Percentiles rank a stretch among this genome's conserved stretches.
Evolutionary conservation across 2,797 vertebrate genomes (phyloP).

Genomic region (Pyrocephalus nanus): DNA sequence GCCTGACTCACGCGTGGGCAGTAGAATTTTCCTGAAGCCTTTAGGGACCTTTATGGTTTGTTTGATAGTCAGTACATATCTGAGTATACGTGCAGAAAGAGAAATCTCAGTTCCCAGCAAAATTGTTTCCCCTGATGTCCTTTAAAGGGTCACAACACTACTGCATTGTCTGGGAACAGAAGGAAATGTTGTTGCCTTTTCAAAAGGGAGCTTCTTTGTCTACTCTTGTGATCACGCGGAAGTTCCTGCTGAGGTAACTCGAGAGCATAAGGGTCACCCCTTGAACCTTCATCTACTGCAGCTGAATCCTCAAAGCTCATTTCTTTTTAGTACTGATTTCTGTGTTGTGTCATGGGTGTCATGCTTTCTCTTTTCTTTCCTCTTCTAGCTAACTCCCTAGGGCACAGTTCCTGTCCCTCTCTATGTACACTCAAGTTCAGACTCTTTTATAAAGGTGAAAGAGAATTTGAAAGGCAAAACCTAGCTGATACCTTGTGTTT

Average conservation of each 20-base stretch:
- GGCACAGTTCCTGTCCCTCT: neutral
- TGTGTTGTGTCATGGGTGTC: neutral
- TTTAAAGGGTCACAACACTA: neutral
- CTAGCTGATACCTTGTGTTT: neutral
- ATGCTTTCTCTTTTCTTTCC: neutral
- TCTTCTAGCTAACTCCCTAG: neutral
- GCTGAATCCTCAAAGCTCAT: neutral
- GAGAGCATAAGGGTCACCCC: neutral
- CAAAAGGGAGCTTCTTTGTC: neutral
- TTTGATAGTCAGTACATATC: neutral
- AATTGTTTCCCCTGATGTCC: neutral
- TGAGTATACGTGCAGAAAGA: neutral
- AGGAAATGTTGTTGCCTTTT: conserved; percentile 5
- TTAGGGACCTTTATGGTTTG: neutral
- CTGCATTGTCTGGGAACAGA: neutral
- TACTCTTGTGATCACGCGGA: neutral
- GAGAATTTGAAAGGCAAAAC: neutral
- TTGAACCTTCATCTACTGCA: neutral
- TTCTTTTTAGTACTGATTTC: neutral
- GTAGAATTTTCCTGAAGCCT: neutral
- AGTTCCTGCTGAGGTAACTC: neutral
- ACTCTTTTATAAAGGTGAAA: neutral
- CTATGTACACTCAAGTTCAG: fast-evolving
- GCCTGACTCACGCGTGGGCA: neutral
- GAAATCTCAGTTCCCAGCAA: neutral